Evolutionary conservation across 2,113 vertebrate genomes (phyloP).

Genomic region (Axis porcinus): DNA sequence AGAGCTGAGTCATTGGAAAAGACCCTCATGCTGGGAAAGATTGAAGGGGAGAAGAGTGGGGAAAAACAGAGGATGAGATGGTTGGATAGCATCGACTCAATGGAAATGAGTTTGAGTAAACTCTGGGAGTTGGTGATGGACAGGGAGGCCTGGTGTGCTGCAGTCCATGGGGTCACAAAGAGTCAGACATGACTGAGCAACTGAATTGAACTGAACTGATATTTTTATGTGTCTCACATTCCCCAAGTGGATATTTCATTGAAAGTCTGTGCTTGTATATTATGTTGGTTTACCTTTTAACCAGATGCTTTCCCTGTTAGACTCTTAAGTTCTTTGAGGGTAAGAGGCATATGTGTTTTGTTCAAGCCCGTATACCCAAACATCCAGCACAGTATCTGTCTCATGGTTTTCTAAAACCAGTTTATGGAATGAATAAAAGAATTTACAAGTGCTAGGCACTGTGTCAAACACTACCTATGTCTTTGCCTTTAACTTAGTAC

Average conservation of each 20-base stretch:
- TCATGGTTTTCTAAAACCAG: neutral
- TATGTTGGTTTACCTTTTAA: neutral
- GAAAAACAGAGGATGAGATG: neutral
- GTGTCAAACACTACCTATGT: neutral
- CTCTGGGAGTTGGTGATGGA: neutral
- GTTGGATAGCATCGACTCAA: neutral
- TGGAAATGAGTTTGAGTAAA: neutral
- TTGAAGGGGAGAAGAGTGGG: neutral
- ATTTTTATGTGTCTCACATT: neutral
- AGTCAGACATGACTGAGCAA: neutral
- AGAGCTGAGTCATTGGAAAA: neutral
- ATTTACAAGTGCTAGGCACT: neutral
- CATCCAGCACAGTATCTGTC: neutral
- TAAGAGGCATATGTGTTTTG: neutral
- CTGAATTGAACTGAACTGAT: neutral
- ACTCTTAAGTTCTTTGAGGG: neutral
- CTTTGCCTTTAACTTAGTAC: neutral
- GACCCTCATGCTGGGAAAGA: neutral
- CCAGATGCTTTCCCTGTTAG: neutral
- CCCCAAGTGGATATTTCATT: neutral
- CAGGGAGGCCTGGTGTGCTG: neutral
- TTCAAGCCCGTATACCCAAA: neutral
- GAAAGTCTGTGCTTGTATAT: neutral
- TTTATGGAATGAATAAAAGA: neutral
- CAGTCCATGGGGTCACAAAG: neutral